These are phyloP conservation scores for Ceuthmochares aereus DNA, from an alignment of 2,113 vertebrate species.

Conservation along the genomic window DNA sequence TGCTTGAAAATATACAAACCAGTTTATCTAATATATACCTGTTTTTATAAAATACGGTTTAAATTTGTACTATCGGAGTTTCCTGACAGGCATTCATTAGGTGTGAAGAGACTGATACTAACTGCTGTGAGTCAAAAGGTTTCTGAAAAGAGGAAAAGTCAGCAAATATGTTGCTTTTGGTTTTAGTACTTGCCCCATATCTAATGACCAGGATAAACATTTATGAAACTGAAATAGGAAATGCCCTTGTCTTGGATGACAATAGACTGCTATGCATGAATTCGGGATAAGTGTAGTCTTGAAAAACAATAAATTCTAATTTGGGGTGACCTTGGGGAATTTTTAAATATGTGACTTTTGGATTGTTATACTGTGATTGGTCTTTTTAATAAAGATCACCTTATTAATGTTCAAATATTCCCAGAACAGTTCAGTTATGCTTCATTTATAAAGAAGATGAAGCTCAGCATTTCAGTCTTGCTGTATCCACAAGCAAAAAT, in stretches of 20 bases:
- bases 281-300: not conserved
- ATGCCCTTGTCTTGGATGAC: not conserved
- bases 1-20: not conserved
- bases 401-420: conserved; percentile 3
- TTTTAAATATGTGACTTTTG: not conserved
- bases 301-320: conserved; percentile 15
- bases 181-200: not conserved
- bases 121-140: not conserved
- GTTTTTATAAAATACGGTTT: not conserved
- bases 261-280: not conserved
- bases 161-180: not conserved
- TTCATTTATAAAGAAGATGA: not conserved
- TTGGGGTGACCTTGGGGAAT: not conserved
- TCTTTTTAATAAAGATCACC: not conserved
- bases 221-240: not conserved
- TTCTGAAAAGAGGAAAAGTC: conserved; percentile 9
- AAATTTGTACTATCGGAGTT: not conserved
- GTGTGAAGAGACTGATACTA: not conserved
- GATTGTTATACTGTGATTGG: not conserved
- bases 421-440: not conserved
- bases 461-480: not conserved
- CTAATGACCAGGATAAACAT: not conserved
- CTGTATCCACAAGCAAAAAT: not conserved
- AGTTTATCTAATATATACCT: not conserved
- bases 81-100: not conserved